Percentiles rank a stretch among this genome's conserved stretches.
These are phyloP conservation scores for Eudyptes chrysolophus DNA, from an alignment of 2,113 vertebrate genomes.

Conservation along the genomic window DNA sequence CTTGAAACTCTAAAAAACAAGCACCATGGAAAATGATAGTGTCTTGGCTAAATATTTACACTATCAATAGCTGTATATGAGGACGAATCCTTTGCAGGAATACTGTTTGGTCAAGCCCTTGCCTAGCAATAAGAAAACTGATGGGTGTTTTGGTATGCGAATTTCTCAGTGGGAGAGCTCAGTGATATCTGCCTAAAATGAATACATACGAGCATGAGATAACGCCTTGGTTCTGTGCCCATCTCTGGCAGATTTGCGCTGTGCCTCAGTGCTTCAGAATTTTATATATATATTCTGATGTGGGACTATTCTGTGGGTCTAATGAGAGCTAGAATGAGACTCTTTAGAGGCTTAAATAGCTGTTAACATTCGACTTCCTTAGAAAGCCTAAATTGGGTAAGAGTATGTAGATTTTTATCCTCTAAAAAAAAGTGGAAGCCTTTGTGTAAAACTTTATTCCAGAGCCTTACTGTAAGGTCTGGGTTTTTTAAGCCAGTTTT, in stretches of 20 bases:
- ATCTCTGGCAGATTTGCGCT: not conserved
- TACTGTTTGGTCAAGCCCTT: slow-evolving; percentile 42
- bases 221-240: not conserved
- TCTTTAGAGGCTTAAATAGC: not conserved
- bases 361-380: not conserved
- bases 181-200: not conserved
- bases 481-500: not conserved
- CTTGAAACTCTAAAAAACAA: slow-evolving; percentile 14
- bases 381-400: not conserved
- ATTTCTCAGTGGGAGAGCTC: not conserved
- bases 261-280: not conserved
- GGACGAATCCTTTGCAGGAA: not conserved
- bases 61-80: slow-evolving; percentile 1
- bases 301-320: not conserved
- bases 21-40: not conserved
- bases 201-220: not conserved
- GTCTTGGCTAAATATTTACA: slow-evolving; percentile 42
- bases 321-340: not conserved
- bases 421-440: not conserved
- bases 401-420: not conserved
- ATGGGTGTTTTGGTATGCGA: not conserved
- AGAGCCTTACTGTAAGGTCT: not conserved
- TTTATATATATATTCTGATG: not conserved
- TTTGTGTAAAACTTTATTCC: not conserved
- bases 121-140: slow-evolving; percentile 5